Evolutionary conservation across 2,113 vertebrate species (phyloP), one percentile per base, ranked within the genome.

Genomic region (Microcebus griseorufus): DNA sequence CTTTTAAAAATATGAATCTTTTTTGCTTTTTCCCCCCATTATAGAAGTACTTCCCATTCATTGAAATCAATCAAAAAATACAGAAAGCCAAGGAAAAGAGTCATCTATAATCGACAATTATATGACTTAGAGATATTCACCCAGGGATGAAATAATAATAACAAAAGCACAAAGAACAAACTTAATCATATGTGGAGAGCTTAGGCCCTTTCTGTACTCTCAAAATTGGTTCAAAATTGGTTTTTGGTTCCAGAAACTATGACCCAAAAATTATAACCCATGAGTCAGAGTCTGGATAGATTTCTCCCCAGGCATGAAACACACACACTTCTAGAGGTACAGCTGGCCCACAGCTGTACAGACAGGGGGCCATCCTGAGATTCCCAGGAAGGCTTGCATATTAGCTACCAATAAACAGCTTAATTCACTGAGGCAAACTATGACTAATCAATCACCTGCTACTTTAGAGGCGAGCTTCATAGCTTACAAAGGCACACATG

Each of bases 1-100:
- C 60, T 93, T 90, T 67, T 25, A 25, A 88, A 96, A 88, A 32
- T 20, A 88, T 37, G 3, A 83, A 34, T 12, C 27, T 20, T 27
- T 58, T 48, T 2, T 42, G 51, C 39, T 39, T 27, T 86, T 51
- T 27, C 1, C 3, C 51, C 10, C 42, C n/a, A 91, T 60, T 69
- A 53, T 18, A 88, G 18, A 73, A 76, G 32, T 64, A 87, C 88
- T 2, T 0, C 22, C n/a, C 75, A 22, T 29, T 85, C 42, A 60
- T 9, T 87, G 39, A 95, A 86, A 86, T 55, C 29, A 69, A 70
- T 73, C 42, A 27, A 16, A 84, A 95, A 86, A 76, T 62, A 94
- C 3, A 94, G 20, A 62, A 90, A 79, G 13, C 12, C 48, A 42
- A 72, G 37, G 27, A 60, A 39, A 79, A 78, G 48, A 80, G 78